Evolutionary conservation across 2,113 vertebrate genomes (phyloP), one percentile per base, ranked within the genome.

Genomic region (Gallinago undulata): DNA sequence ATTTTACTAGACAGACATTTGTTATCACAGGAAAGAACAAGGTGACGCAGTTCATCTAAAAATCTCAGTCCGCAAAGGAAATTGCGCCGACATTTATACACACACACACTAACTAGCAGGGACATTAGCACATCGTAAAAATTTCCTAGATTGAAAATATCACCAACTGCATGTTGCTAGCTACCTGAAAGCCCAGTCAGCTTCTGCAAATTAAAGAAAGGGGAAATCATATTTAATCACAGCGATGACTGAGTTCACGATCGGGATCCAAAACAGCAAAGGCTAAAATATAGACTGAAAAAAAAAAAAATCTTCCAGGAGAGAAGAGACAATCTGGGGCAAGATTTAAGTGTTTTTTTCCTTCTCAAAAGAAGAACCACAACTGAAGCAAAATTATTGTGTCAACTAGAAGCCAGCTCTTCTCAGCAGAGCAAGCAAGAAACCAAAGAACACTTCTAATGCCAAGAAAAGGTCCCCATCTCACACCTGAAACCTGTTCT

Each of bases 401-500:
- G 1, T 35, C 81, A 27, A 4, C 19, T 60, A 7, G 73, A 67
- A 79, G 35, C n/a, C 73, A 70, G 47, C 19, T 84, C 50, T 57
- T 10, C 43, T 67, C 59, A 59, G 19, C 68, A 67, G 59, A 33
- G 10, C 13, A 14, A 50, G 28, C 47, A 82, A 47, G 48, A 59
- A 39, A 60, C 11, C 22, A 43, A 81, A 91, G 25, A 31, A 53
- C 33, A 55, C 7, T n/a, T 27, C 60, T 30, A 39, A 59, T 6
- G 22, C 28, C 60, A 55, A 25, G 33, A 56, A 18, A 10, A 25
- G 19, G 14, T 19, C 31, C 19, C 21, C 53, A 55, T 30, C 43
- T 14, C 19, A 25, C 0, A 0, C 17, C 37, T 45, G 28, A 78
- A 48, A 60, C 19, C 0, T 1, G 4, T 5, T 73, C 67, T 33